Base-by-base conservation (phyloP, 2,113 vertebrate species). In the Pseudopipra pipra region DNA sequence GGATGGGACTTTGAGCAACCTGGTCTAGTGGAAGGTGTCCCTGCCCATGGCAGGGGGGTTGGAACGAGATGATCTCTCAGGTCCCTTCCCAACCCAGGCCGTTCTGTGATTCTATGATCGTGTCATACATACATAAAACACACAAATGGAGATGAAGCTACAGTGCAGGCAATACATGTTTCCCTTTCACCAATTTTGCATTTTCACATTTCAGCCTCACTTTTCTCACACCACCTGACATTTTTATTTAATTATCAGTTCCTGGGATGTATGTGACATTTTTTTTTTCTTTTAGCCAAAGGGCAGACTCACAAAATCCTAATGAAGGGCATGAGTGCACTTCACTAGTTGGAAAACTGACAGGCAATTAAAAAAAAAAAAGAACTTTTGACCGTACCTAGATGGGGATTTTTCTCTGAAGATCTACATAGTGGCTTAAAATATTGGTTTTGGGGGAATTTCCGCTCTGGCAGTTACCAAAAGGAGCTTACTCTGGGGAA, bases 91-190 rank as follows among this genome's bases (percentile, higher is more conserved):
- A 62, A 4, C 17, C 4, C 21, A 62, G 46, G 30, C 41, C 30
- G 15, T 62, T 75, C 2, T 5, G 2, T 74, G 44, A 17, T 44
- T 51, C 46, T 31, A 0, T 55, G 71, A 20, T 66, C 15, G 9
- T 30, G 30, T 54, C 47, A 47, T 46, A 27, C 18, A 33, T 8
- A 11, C 30, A 27, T 0, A 2, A 71, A 73, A 52, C 31, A 56
- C 33, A 61, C 13, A 89, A 33, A 94, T 51, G 12, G 23, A 85
- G 5, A 20, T 58, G 55, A 74, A 70, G 43, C 15, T 65, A 27
- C 0, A 0, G 6, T 39, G 24, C 30, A 55, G 33, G 28, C 9
- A 54, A 46, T 28, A 12, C 23, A 28, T 28, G 12, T 74, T 89
- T 68, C 15, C 25, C 15, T 91, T 71, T 85, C 18, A 71, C 11